A percentile compares a stretch with the other conserved stretches of the same genome.
Evolutionary conservation across 2,113 vertebrate species (phyloP).

Genomic region (Dromiciops gliroides): DNA sequence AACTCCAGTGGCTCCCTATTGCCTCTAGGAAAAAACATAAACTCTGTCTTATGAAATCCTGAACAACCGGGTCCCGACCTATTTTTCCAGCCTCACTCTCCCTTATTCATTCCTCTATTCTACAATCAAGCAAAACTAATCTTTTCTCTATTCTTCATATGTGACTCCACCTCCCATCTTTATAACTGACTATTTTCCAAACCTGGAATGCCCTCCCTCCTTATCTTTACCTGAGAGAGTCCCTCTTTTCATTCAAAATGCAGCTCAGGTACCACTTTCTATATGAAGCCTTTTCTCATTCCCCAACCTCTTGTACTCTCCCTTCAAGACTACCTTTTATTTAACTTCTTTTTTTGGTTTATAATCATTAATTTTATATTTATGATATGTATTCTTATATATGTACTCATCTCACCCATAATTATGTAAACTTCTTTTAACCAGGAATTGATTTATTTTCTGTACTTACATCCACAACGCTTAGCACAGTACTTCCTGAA

Average conservation of each 20-base stretch:
- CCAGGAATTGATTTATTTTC: constrained; percentile 22
- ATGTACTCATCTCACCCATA: not conserved
- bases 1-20: not conserved
- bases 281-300: not conserved
- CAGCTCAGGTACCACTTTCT: not conserved
- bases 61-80: not conserved
- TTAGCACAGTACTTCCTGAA: not conserved
- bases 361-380: not conserved
- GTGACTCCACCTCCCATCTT: not conserved
- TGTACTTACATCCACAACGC: not conserved
- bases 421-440: not conserved
- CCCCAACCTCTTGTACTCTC: not conserved
- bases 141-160: not conserved
- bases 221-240: not conserved
- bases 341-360: not conserved
- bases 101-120: not conserved
- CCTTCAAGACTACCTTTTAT: not conserved
- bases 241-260: not conserved
- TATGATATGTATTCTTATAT: not conserved
- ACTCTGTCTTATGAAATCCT: not conserved
- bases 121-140: not conserved
- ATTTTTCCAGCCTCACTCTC: not conserved
- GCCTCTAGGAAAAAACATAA: not conserved
- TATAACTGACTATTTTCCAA: not conserved
- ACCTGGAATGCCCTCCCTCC: not conserved